Evolutionary conservation across 2,797 vertebrate genomes (phyloP), one percentile per base, ranked within the genome.

Genomic region (Hybognathus amarus): DNA sequence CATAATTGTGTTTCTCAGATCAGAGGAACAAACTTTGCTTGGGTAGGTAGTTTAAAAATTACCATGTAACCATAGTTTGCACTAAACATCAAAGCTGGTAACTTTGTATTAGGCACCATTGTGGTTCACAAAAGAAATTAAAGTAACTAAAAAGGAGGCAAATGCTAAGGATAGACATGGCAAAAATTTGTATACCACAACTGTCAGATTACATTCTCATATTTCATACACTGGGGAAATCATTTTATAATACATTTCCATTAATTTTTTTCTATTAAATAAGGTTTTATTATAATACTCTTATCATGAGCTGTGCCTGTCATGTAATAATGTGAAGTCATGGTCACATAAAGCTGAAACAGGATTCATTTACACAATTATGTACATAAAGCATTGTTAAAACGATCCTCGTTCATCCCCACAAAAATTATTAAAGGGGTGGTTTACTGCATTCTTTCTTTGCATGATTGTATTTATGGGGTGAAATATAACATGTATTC

Each of bases 201-300:
- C 22, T 69, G 67, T 69, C n/a, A 50, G 5, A 1, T 54, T 33
- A 52, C 45, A 24, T 66, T 2, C 47, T 38, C 8, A 38, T 47
- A 36, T 36, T n/a, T 1, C 64, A 79, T 71, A 11, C 12, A 38
- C 45, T 24, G 22, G 42, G 42, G 4, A 20, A 6, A 63, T 47
- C 12, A 33, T 54, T 54, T n/a, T 22, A 52, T 52, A 52, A 33
- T 33, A 67, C 17, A 24, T 59, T 59, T 59, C n/a, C 54, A n/a
- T 56, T 10, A n/a, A 0, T n/a, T 56, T 56, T 10, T 56, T n/a
- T 11, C 4, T 24, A n/a, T 56, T 24, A 2, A 11, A 59, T 24
- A 59, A 40, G n/a, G 15, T 68, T 69, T 68, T 40, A 70, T 42
- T 80, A 70, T 70, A 70, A 22, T 12, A 69, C 27, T 9, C 47